A percentile compares a stretch with the other conserved stretches of the same genome.
phyloP scores from a whole-genome alignment of 2,113 vertebrate genomes.

The Clinocottus analis region DNA sequence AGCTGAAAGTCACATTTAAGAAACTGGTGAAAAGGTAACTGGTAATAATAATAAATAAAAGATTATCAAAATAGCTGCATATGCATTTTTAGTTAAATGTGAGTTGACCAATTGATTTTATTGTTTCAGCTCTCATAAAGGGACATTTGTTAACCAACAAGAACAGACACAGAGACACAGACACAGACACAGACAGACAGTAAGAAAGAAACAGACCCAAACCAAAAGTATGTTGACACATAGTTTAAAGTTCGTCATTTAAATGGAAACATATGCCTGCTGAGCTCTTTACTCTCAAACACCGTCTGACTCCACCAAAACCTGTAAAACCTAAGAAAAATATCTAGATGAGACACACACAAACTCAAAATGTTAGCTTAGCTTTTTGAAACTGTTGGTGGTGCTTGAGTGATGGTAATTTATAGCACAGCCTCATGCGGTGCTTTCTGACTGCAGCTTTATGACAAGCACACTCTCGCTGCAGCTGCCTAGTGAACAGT shows the following conservation, averaged over 20 bases:
- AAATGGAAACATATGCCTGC: not conserved
- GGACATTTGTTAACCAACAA: no score
- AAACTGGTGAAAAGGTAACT: not conserved
- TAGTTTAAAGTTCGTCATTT: not conserved
- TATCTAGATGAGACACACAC: not conserved
- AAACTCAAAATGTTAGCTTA: not conserved
- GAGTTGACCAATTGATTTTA: not conserved
- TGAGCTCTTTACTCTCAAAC: not conserved
- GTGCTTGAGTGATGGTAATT: not conserved
- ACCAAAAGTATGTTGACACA: not conserved
- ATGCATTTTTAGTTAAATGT: not conserved
- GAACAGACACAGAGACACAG: no score
- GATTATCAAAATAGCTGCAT: not conserved
- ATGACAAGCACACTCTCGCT: not conserved
- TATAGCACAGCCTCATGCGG: not conserved
- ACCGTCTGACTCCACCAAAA: not conserved
- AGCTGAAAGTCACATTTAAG: not conserved
- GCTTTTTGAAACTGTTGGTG: not conserved
- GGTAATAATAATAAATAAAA: not conserved
- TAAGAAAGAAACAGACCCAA: no score
- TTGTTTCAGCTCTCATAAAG: not conserved
- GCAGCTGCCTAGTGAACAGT: no score
- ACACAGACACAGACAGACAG: no score
- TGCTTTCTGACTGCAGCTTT: not conserved
- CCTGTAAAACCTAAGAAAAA: no score